phyloP scores from a whole-genome alignment of 2,888 invertebrate species.

The Rhimphoctona megacephalus region DNA sequence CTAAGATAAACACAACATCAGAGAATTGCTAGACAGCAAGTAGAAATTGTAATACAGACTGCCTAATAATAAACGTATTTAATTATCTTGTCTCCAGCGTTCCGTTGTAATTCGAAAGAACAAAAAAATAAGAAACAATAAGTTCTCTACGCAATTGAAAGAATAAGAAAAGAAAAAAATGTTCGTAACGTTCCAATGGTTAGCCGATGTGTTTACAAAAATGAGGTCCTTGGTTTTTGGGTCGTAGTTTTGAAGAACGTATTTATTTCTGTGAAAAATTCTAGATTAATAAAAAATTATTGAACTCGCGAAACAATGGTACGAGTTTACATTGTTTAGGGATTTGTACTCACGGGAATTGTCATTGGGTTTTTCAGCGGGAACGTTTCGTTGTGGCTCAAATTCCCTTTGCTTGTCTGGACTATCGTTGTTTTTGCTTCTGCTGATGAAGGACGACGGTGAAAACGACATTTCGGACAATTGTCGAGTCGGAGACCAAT shows the following conservation, averaged over 20 bases:
- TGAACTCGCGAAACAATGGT: neutral
- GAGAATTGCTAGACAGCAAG: conserved; percentile 56
- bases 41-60: conserved; percentile 71
- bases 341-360: conserved; percentile 25
- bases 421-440: neutral
- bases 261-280: conserved; percentile 6
- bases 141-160: neutral
- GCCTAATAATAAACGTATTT: conserved; percentile 74
- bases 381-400: neutral
- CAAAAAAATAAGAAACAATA: neutral
- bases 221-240: conserved; percentile 31
- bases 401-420: neutral
- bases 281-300: neutral
- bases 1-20: conserved; percentile 36
- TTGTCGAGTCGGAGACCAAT: conserved; percentile 40
- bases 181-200: neutral
- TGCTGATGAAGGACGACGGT: conserved; percentile 2
- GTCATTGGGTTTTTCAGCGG: neutral
- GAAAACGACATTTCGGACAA: conserved; percentile 37
- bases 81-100: conserved; percentile 63
- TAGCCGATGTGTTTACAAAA: conserved; percentile 11
- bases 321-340: neutral
- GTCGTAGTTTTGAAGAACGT: conserved; percentile 44
- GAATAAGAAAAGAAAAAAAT: conserved; percentile 1
- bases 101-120: conserved; percentile 11